Evolutionary conservation across 2,888 invertebrate genomes (phyloP).

Genomic region (Caenorhabditis imperialis): DNA sequence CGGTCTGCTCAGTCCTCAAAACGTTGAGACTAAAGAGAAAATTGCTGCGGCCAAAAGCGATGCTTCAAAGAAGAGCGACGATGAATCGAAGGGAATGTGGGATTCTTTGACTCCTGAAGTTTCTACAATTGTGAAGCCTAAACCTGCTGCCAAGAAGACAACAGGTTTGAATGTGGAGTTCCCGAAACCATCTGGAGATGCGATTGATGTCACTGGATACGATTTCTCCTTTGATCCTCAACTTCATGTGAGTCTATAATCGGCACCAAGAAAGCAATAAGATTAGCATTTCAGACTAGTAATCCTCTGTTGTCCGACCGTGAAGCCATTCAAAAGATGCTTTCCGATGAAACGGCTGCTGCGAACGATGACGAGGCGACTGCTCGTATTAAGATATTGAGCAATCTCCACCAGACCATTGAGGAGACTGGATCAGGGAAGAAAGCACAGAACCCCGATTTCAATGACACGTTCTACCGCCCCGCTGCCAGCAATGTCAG

Average conservation of each 20-base stretch:
- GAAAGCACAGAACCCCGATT: background rate
- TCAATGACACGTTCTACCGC: slow-evolving; percentile 22
- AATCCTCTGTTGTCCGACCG: slow-evolving; percentile 26
- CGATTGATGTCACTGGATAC: slow-evolving; percentile 36
- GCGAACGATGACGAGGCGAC: slow-evolving; percentile 65
- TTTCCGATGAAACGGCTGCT: slow-evolving; percentile 24
- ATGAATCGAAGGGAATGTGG: slow-evolving; percentile 16
- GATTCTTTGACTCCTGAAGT: slow-evolving; percentile 14
- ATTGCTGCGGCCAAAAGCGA: slow-evolving; percentile 22
- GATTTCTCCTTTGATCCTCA: slow-evolving; percentile 66
- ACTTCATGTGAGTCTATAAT: slow-evolving; percentile 37
- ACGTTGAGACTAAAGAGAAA: slow-evolving; percentile 39
- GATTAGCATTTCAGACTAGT: background rate
- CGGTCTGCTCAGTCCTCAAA: slow-evolving; percentile 42
- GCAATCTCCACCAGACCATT: slow-evolving; percentile 21
- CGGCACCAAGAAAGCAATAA: background rate
- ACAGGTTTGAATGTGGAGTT: slow-evolving; percentile 30
- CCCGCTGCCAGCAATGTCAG: slow-evolving; percentile 50
- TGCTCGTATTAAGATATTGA: slow-evolving; percentile 62
- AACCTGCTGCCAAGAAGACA: slow-evolving; percentile 2
- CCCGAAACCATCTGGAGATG: slow-evolving; percentile 26
- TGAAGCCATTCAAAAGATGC: slow-evolving; percentile 33
- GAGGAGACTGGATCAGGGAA: slow-evolving; percentile 35
- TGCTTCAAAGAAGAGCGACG: slow-evolving; percentile 3
- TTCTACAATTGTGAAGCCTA: background rate